Conservation (phyloP, 1,140 invertebrate species). For the Callitettix versicolor region DNA sequence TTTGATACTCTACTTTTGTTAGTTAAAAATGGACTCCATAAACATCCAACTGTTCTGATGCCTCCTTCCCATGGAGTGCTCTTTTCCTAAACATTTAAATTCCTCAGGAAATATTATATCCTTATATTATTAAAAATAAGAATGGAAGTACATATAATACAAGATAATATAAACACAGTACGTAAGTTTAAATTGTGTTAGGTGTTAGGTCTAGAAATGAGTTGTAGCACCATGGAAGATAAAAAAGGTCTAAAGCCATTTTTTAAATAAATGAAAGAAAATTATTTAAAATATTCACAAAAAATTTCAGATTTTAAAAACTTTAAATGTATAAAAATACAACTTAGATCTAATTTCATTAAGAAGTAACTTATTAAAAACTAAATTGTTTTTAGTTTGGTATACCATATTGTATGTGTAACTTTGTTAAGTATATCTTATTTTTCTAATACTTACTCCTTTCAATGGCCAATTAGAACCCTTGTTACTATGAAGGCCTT, state of each 20-base stretch:
- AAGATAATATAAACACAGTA: background rate
- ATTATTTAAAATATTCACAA: background rate
- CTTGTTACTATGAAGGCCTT: conserved; percentile 24
- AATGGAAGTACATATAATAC: background rate
- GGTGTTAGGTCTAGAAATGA: background rate
- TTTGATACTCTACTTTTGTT: conserved; percentile 50
- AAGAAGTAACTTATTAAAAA: too few relatives aligned
- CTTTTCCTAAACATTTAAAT: conserved; percentile 48
- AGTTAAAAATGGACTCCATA: conserved; percentile 62
- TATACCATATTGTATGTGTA: too few relatives aligned
- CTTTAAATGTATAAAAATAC: too few relatives aligned
- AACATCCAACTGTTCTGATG: conserved; percentile 57
- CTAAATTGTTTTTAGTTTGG: too few relatives aligned
- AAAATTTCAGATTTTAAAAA: too few relatives aligned
- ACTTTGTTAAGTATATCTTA: too few relatives aligned
- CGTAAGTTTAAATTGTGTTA: background rate
- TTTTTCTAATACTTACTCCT: too few relatives aligned
- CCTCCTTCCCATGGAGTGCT: conserved; percentile 82
- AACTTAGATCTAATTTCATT: too few relatives aligned
- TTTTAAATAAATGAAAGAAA: background rate
- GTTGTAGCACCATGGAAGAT: background rate
- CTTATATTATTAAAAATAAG: background rate
- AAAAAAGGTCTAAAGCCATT: background rate
- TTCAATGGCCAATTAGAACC: conserved; percentile 57
- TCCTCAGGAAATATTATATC: too few relatives aligned